Evolutionary conservation across 2,113 vertebrate genomes (phyloP).

Genomic region (Neomonachus schauinslandi): DNA sequence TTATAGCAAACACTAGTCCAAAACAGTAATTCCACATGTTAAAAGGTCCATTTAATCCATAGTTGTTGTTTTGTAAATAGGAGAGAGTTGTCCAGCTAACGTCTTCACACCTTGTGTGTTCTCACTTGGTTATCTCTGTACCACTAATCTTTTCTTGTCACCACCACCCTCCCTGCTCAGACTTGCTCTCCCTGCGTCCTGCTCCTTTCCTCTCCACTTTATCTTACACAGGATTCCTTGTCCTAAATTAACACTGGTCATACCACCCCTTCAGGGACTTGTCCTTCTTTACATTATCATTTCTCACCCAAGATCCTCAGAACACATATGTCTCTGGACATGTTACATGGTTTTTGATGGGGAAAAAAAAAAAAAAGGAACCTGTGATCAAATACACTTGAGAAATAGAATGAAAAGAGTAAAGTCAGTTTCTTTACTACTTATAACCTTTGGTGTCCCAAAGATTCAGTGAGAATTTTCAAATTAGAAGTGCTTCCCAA

Average conservation of each 20-base stretch:
- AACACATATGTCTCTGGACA: not conserved
- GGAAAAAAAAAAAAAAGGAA: not conserved
- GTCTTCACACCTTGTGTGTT: not conserved
- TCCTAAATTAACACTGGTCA: not conserved
- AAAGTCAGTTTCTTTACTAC: not conserved
- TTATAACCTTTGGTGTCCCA: not conserved
- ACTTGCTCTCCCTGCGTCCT: not conserved
- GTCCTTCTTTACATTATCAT: not conserved
- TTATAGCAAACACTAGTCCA: not conserved
- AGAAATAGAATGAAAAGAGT: not conserved
- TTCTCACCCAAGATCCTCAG: not conserved
- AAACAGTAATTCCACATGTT: not conserved
- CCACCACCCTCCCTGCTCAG: not conserved
- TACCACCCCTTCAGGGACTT: not conserved
- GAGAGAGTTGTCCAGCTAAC: not conserved
- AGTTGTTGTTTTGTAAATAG: not conserved
- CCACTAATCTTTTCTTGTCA: not conserved
- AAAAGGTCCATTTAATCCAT: not conserved
- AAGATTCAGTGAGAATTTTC: slow-evolving; percentile 37
- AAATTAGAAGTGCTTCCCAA: not conserved
- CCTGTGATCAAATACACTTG: slow-evolving; percentile 7
- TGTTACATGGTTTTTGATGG: not conserved
- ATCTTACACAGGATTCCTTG: not conserved
- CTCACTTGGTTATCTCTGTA: not conserved
- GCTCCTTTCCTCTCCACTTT: not conserved